Conservation (phyloP, 1,140 invertebrate species). For the Penaeus chinensis region DNA sequence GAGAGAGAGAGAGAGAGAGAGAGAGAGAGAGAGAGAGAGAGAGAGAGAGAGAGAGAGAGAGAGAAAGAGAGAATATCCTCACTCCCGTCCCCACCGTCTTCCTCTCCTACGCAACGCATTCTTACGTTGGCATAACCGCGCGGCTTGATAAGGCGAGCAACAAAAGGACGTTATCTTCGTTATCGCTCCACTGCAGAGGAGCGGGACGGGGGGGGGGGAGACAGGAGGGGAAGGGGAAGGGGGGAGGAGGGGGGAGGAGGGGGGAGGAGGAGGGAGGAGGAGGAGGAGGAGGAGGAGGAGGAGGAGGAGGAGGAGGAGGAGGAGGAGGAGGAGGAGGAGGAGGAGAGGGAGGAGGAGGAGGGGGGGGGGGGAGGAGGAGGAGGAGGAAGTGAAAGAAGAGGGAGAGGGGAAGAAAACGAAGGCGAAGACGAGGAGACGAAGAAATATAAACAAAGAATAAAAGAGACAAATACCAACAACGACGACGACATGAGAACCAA, state of each 20-base stretch:
- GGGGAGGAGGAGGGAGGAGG: neutral
- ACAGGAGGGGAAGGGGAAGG: too few relatives aligned
- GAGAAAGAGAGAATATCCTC: neutral
- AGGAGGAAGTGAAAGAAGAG: neutral
- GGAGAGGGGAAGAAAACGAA: neutral
- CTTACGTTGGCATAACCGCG: too few relatives aligned
- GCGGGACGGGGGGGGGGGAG: too few relatives aligned
- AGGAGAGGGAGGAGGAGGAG: neutral
- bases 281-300: too few relatives aligned
- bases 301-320: neutral
- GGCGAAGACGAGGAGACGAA: neutral
- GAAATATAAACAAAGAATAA: neutral
- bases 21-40: neutral
- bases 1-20: constrained; percentile 7
- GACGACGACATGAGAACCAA: neutral
- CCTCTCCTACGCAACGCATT: too few relatives aligned
- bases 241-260: too few relatives aligned
- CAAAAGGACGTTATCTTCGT: too few relatives aligned
- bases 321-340: neutral
- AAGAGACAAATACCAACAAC: neutral
- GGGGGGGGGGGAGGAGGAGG: neutral
- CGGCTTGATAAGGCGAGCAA: too few relatives aligned
- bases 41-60: neutral
- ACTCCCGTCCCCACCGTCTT: too few relatives aligned
- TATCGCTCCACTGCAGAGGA: too few relatives aligned